Percentiles rank a stretch among this genome's conserved stretches.
phyloP scores from a whole-genome alignment of 37 sponge, comb jelly and placozoan species.

The Cliona cf. orientalis region DNA sequence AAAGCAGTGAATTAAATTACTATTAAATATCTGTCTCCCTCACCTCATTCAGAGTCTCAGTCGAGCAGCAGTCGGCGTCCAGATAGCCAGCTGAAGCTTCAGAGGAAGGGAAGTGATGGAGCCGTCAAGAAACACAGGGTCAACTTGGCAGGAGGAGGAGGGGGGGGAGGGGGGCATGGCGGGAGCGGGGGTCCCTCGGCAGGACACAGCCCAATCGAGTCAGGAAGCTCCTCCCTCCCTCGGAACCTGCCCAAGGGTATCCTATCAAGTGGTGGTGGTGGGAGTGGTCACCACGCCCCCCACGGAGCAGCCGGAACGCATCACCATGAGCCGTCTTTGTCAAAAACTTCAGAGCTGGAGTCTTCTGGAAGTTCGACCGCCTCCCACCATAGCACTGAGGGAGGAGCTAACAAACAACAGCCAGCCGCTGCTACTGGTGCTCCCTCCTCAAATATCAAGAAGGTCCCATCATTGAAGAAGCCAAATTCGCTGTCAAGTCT shows the following conservation, averaged over 20 bases:
- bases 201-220: neutral
- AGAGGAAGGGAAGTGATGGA: conserved; percentile 41
- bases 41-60: no score
- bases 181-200: neutral
- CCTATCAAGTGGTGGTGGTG: neutral
- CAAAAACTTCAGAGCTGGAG: no score
- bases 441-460: no score
- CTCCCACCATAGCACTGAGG: no score
- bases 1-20: no score
- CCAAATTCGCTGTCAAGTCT: neutral
- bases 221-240: conserved; percentile 12
- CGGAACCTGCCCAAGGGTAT: conserved; percentile 26
- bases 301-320: neutral
- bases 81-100: conserved; percentile 10
- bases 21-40: no score
- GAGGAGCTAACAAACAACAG: no score
- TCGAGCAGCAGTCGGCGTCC: no score
- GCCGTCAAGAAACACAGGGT: conserved; percentile 19
- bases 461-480: no score
- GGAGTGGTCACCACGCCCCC: neutral
- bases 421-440: no score
- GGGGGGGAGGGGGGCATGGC: no score
- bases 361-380: neutral
- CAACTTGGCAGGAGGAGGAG: neutral
- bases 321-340: neutral